phyloP scores from a whole-genome alignment of 2,797 vertebrate species.

The Mormyrus hasselquistii region DNA sequence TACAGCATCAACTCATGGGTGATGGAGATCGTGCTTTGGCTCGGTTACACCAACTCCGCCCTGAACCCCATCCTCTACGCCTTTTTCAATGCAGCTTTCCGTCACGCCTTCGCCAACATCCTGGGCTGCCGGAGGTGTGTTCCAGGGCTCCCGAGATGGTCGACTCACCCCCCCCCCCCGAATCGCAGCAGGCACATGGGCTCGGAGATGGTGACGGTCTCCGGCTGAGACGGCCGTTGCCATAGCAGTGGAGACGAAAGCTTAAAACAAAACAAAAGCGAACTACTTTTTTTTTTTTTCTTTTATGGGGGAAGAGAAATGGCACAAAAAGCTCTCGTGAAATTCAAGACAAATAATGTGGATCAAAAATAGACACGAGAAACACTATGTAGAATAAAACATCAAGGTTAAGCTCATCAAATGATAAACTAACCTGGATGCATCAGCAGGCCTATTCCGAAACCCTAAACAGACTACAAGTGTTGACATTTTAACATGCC shows the following conservation, averaged over 20 bases:
- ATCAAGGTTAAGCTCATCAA: neutral
- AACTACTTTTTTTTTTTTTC: neutral
- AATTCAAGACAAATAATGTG: neutral
- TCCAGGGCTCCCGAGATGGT: neutral
- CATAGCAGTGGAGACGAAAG: neutral
- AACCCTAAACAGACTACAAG: neutral
- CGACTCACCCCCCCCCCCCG: neutral
- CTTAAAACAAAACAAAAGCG: neutral
- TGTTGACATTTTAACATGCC: neutral
- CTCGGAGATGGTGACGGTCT: neutral
- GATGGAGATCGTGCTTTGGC: slow-evolving; percentile 21
- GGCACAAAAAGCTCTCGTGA: neutral
- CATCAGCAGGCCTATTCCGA: neutral
- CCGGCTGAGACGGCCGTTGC: neutral
- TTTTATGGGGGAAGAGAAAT: neutral
- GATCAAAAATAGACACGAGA: neutral
- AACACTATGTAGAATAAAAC: neutral
- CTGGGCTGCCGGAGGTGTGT: slow-evolving; percentile 18
- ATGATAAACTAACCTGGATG: neutral
- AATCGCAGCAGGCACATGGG: neutral
- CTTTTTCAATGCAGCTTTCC: slow-evolving; percentile 47
- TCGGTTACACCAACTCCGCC: slow-evolving; percentile 48
- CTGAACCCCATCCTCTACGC: slow-evolving; percentile 47
- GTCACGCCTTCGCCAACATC: slow-evolving; percentile 40
- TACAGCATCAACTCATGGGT: neutral